A percentile compares a stretch with the other conserved stretches of the same genome.
These are phyloP conservation scores for Lasioglossum calceatum DNA, from an alignment of 2,888 invertebrate species.

Conservation along the genomic window DNA sequence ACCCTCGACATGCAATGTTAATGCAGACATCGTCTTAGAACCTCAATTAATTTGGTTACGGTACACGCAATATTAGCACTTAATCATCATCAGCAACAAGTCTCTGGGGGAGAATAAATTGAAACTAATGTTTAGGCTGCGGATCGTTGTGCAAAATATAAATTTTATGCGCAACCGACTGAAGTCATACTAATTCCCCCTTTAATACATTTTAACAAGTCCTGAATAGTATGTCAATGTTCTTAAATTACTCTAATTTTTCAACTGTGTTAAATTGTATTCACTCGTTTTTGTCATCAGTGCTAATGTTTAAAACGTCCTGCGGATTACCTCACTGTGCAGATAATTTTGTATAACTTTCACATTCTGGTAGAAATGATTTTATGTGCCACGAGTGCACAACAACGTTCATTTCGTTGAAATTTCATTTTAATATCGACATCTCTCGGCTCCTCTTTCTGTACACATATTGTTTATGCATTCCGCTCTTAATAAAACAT, in stretches of 20 bases:
- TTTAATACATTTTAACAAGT: background rate
- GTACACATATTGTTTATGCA: background rate
- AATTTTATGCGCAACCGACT: background rate
- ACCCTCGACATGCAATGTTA: constrained; percentile 61
- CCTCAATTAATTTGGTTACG: constrained; percentile 61
- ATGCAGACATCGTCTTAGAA: constrained; percentile 59
- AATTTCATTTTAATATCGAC: background rate
- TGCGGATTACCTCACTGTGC: background rate
- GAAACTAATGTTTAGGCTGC: background rate
- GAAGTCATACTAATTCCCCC: background rate
- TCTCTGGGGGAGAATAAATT: background rate
- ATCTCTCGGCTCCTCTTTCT: background rate
- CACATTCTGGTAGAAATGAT: background rate
- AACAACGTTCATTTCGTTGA: background rate
- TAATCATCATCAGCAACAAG: constrained; percentile 48
- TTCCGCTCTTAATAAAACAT: background rate
- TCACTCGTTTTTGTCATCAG: background rate
- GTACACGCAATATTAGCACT: constrained; percentile 41
- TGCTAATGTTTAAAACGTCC: background rate
- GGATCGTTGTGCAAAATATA: background rate
- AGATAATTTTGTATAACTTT: no score
- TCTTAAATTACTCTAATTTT: background rate
- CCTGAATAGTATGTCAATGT: background rate
- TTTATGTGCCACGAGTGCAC: background rate
- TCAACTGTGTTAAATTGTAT: background rate